Conservation (phyloP, 2,797 vertebrate genomes). For the Hypotaenidia philippensis region DNA sequence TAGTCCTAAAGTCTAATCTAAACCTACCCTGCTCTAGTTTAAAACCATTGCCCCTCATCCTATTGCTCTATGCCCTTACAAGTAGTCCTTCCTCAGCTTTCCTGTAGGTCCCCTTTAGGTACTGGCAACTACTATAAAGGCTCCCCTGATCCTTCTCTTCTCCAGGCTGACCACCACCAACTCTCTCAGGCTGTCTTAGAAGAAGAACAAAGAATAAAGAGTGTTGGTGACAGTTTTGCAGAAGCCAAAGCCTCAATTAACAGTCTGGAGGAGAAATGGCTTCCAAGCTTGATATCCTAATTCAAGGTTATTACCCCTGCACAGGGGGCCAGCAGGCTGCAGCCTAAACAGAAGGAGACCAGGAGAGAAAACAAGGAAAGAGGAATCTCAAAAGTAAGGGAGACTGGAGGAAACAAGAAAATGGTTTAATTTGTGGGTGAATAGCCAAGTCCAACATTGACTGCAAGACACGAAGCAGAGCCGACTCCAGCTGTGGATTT, state of each 20-base stretch:
- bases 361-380: not conserved
- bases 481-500: not conserved
- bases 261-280: not conserved
- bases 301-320: not conserved
- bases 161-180: too few species aligned
- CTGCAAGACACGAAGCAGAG: not conserved
- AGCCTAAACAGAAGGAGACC: not conserved
- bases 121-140: too few species aligned
- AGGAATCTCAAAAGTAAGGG: not conserved
- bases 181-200: too few species aligned
- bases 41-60: too few species aligned
- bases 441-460: not conserved
- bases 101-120: too few species aligned
- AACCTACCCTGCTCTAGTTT: too few species aligned
- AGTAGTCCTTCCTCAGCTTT: too few species aligned
- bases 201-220: too few species aligned
- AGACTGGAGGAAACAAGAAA: not conserved
- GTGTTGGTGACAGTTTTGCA: not conserved
- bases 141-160: too few species aligned
- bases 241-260: not conserved
- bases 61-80: too few species aligned
- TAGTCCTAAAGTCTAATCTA: too few species aligned
- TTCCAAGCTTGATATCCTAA: not conserved
- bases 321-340: not conserved
- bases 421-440: not conserved